A percentile compares a stretch with the other conserved stretches of the same genome.
phyloP scores from a whole-genome alignment of 1,140 invertebrate genomes.

The Chironomus striatipennis region DNA sequence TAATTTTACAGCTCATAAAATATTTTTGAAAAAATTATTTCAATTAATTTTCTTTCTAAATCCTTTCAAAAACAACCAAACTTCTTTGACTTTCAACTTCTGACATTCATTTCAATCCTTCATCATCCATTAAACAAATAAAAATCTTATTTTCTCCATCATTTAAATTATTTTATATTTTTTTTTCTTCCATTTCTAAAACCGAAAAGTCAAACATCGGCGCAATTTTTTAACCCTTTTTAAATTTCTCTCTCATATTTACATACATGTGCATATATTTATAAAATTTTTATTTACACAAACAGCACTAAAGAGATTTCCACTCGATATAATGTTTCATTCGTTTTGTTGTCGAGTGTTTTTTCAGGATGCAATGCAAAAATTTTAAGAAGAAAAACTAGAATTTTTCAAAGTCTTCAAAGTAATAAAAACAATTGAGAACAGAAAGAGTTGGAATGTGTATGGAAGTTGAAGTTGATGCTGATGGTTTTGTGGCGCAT shows the following conservation, averaged over 20 bases:
- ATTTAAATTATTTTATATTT: too few relatives aligned
- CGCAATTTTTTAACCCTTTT: neutral
- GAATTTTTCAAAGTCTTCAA: neutral
- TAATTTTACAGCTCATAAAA: too few relatives aligned
- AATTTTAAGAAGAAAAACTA: too few relatives aligned
- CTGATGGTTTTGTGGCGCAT: too few relatives aligned
- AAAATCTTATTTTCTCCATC: constrained; percentile 7
- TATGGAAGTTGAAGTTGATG: neutral
- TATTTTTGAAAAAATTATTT: too few relatives aligned
- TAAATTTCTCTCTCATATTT: neutral
- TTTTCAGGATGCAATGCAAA: neutral
- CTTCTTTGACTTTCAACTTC: neutral
- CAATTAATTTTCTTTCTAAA: too few relatives aligned
- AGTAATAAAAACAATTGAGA: constrained; percentile 2
- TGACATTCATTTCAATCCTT: neutral
- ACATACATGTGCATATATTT: neutral
- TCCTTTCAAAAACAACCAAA: too few relatives aligned
- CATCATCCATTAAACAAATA: neutral
- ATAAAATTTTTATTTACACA: neutral
- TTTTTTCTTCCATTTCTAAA: neutral
- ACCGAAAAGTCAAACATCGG: neutral
- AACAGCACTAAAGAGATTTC: neutral
- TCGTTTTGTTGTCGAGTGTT: neutral
- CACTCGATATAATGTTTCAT: constrained; percentile 4
- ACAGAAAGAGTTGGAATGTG: neutral